Conservation (phyloP, 2,888 invertebrate genomes). For the Seira musarum region DNA sequence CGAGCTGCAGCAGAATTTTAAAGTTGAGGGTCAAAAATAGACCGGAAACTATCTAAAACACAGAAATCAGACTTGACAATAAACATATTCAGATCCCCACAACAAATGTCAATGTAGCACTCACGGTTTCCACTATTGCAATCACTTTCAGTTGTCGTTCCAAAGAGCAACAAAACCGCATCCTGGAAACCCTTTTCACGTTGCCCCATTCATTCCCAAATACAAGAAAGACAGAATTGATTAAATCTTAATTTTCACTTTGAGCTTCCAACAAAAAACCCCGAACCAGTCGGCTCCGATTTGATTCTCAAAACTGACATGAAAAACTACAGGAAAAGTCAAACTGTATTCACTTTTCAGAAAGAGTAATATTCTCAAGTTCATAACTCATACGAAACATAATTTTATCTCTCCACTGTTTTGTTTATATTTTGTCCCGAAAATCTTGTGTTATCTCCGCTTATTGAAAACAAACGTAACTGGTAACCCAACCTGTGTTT, state of each 20-base stretch:
- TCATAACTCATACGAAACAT: not conserved
- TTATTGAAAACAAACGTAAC: too few species aligned
- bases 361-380: not conserved
- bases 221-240: not conserved
- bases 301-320: not conserved
- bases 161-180: slow-evolving; percentile 17
- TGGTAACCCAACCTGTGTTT: too few species aligned
- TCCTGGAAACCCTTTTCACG: not conserved
- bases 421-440: not conserved
- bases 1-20: slow-evolving; percentile 56
- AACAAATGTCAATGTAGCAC: too few species aligned
- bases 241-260: too few species aligned
- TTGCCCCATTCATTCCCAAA: not conserved
- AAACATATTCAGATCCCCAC: too few species aligned
- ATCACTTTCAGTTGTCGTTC: slow-evolving; percentile 49
- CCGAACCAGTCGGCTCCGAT: not conserved
- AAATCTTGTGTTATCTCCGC: not conserved
- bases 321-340: not conserved
- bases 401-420: not conserved
- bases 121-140: slow-evolving; percentile 50
- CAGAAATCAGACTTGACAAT: too few species aligned
- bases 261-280: not conserved
- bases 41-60: slow-evolving; percentile 43
- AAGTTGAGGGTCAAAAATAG: slow-evolving; percentile 49
- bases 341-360: not conserved